Evolutionary conservation across 2,797 vertebrate genomes (phyloP).

Genomic region (Percopsis omiscomaycus): DNA sequence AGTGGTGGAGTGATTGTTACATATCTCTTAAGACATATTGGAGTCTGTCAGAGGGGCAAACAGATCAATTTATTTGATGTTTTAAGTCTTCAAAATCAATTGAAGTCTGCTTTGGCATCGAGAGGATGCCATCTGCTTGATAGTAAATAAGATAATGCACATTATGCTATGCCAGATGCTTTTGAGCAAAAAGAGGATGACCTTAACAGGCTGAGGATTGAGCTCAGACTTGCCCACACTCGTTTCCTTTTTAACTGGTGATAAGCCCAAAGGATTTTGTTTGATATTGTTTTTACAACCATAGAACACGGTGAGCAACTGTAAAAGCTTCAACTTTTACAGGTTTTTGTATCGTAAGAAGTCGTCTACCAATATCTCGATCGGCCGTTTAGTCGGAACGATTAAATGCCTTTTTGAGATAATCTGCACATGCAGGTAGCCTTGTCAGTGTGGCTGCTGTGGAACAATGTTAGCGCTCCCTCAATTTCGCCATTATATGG

Average conservation of each 20-base stretch:
- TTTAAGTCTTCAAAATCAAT: neutral
- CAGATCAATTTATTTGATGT: neutral
- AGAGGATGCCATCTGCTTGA: slow-evolving; percentile 1
- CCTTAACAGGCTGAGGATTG: neutral
- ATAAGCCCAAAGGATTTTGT: too few species aligned
- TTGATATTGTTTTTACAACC: too few species aligned
- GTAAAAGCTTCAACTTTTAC: neutral
- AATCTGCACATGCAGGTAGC: too few species aligned
- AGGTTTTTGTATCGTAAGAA: too few species aligned
- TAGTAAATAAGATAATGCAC: neutral
- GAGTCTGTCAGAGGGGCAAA: neutral
- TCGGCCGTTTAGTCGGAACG: too few species aligned
- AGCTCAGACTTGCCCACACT: neutral
- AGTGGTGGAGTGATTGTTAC: neutral
- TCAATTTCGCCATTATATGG: too few species aligned
- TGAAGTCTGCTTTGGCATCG: neutral
- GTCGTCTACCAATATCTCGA: too few species aligned
- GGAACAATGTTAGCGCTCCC: too few species aligned
- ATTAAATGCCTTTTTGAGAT: too few species aligned
- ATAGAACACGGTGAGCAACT: neutral
- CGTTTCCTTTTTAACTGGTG: neutral
- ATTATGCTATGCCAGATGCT: neutral
- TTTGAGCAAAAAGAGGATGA: neutral
- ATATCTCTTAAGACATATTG: neutral
- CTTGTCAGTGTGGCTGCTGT: too few species aligned